Percentiles rank a stretch among this genome's conserved stretches.
Evolutionary conservation across 2,888 invertebrate genomes (phyloP).

Genomic region (Steinernema scapterisci): DNA sequence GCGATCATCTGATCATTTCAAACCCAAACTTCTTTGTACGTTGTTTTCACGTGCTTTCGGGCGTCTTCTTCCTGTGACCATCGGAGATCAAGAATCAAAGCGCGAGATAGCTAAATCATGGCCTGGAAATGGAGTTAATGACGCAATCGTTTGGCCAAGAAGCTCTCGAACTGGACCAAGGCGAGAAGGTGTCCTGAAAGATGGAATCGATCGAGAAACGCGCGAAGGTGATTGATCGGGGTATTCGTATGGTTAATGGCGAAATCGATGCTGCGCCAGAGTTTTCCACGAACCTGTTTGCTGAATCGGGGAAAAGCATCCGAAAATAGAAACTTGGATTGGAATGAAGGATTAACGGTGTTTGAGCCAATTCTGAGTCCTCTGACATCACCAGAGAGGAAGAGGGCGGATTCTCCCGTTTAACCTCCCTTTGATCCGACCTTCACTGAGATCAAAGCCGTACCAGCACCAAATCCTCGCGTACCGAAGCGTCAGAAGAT

Average conservation of each 20-base stretch:
- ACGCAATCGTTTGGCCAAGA: not conserved
- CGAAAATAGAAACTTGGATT: too few relatives aligned
- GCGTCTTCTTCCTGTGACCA: not conserved
- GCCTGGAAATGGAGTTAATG: not conserved
- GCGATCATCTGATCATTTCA: not conserved
- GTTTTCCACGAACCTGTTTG: not conserved
- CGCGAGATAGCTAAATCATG: not conserved
- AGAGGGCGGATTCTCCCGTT: too few relatives aligned
- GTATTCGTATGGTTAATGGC: not conserved
- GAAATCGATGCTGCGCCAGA: not conserved
- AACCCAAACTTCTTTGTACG: not conserved
- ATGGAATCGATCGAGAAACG: slow-evolving; percentile 2
- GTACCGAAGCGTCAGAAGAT: slow-evolving; percentile 16
- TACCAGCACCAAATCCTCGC: not conserved
- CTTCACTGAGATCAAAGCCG: too few relatives aligned
- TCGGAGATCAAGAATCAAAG: not conserved
- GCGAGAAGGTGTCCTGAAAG: not conserved
- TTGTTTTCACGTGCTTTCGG: too few relatives aligned
- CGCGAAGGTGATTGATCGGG: not conserved
- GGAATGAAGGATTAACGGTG: too few relatives aligned
- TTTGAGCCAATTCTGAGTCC: too few relatives aligned
- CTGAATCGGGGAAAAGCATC: not conserved
- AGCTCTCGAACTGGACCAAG: not conserved
- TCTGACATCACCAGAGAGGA: too few relatives aligned
- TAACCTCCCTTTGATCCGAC: too few relatives aligned